Conservation (phyloP, 2,888 invertebrate species). For the Volucella inflata region DNA sequence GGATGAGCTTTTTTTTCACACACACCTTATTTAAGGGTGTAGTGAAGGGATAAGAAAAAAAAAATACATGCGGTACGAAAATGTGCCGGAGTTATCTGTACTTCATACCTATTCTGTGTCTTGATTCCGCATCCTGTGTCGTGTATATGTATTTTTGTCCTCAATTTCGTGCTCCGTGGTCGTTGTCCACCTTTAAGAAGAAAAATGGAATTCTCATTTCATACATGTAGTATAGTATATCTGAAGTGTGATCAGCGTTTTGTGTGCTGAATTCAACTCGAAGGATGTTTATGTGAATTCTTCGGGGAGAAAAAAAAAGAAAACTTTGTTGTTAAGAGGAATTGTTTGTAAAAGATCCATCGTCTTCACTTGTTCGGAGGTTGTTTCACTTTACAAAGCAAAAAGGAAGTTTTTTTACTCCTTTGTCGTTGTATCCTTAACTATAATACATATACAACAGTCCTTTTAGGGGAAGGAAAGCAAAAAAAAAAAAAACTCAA, state of each 20-base stretch:
- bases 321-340: conserved; percentile 36
- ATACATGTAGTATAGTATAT: conserved; percentile 20
- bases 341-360: conserved; percentile 17
- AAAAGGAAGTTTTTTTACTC: conserved; percentile 32
- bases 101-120: conserved; percentile 16
- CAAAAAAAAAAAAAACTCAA: neutral
- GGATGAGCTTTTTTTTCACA: conserved; percentile 3
- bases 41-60: conserved; percentile 12
- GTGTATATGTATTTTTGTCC: too few species aligned
- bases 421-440: conserved; percentile 11
- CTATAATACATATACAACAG: conserved; percentile 11
- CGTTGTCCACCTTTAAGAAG: too few species aligned
- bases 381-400: conserved; percentile 6
- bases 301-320: neutral
- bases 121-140: neutral
- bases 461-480: conserved; percentile 1
- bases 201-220: too few species aligned
- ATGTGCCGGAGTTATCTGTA: conserved; percentile 30
- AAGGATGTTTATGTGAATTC: conserved; percentile 42
- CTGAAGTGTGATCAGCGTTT: conserved; percentile 3
- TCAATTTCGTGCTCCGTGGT: too few species aligned
- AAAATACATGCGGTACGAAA: conserved; percentile 47
- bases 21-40: neutral
- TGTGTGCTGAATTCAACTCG: conserved; percentile 11
- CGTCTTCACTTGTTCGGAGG: neutral